Evolutionary conservation across 2,113 vertebrate species (phyloP).

Genomic region (Bubo bubo): DNA sequence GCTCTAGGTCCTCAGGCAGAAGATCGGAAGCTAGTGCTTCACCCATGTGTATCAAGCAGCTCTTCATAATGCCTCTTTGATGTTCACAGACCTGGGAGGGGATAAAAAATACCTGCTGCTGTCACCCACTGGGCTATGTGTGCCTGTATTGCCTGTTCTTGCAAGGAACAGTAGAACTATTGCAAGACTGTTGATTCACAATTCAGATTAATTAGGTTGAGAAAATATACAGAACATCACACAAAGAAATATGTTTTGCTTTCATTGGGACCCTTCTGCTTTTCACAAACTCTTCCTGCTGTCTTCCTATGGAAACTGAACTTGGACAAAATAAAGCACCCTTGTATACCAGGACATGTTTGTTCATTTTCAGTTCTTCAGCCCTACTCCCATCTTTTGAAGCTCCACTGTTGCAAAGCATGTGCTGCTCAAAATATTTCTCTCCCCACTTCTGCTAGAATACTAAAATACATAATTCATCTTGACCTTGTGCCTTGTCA

Average conservation of each 20-base stretch:
- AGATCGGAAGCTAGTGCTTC: not conserved
- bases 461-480: not conserved
- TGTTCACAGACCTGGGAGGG: not conserved
- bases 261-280: not conserved
- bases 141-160: not conserved
- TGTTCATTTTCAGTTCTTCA: not conserved
- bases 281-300: not conserved
- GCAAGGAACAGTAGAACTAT: not conserved
- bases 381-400: not conserved
- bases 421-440: not conserved
- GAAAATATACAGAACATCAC: not conserved
- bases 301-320: not conserved
- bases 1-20: not conserved
- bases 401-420: not conserved
- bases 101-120: not conserved
- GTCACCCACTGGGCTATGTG: not conserved
- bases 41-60: not conserved
- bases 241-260: not conserved
- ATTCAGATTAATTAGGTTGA: not conserved
- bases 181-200: not conserved
- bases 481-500: conserved; percentile 1
- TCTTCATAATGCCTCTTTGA: not conserved
- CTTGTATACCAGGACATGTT: not conserved
- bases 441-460: not conserved
- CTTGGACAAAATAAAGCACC: not conserved